Evolutionary conservation across 2,888 invertebrate genomes (phyloP).

Genomic region (Lycaena phlaeas): DNA sequence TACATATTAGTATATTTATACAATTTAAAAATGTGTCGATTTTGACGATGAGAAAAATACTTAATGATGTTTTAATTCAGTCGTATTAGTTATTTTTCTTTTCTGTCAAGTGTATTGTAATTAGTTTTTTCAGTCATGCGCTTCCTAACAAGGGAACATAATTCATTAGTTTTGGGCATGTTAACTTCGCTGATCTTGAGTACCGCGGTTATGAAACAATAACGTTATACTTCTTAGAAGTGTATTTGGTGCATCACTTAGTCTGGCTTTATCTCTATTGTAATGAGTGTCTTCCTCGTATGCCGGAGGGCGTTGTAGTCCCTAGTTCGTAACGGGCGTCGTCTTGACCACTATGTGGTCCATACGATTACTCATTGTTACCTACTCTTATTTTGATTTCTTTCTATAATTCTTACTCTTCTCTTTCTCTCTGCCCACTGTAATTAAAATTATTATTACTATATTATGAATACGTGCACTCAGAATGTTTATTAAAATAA

Average conservation of each 20-base stretch:
- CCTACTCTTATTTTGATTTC: constrained; percentile 17
- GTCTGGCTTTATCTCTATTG: constrained; percentile 60
- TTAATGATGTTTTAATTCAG: constrained; percentile 44
- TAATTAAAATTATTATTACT: constrained; percentile 27
- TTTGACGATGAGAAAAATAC: constrained; percentile 53
- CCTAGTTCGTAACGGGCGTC: constrained; percentile 36
- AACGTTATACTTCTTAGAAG: constrained; percentile 49
- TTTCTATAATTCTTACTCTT: constrained; percentile 29
- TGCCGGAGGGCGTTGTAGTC: constrained; percentile 39
- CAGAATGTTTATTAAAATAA: constrained; percentile 57
- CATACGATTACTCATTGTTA: constrained; percentile 14
- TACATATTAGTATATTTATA: constrained; percentile 12
- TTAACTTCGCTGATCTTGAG: constrained; percentile 62
- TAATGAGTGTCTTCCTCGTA: constrained; percentile 53
- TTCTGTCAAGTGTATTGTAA: constrained; percentile 51
- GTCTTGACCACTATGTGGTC: constrained; percentile 18
- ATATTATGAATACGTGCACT: constrained; percentile 56
- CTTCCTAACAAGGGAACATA: constrained; percentile 70
- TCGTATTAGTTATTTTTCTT: constrained; percentile 45
- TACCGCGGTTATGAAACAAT: constrained; percentile 43
- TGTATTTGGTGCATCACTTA: constrained; percentile 66
- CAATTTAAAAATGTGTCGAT: constrained; percentile 26
- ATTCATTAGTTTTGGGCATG: constrained; percentile 70
- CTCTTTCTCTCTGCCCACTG: constrained; percentile 57
- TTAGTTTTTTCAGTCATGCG: constrained; percentile 56